Evolutionary conservation across 2,888 invertebrate genomes (phyloP).

Genomic region (Andrena trimmerana): DNA sequence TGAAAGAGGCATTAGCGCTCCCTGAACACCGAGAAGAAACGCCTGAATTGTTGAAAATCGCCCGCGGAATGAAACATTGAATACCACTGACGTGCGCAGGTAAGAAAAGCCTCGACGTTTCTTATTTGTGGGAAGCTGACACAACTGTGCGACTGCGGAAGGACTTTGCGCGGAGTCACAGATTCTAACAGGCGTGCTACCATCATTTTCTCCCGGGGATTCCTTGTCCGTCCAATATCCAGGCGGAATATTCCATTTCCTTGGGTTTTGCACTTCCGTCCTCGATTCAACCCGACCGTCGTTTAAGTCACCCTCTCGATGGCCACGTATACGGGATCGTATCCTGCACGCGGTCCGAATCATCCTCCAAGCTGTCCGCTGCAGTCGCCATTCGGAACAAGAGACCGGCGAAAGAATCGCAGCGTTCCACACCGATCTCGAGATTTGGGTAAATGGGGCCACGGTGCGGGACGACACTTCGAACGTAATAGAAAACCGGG

Average conservation of each 20-base stretch:
- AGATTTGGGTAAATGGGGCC: slow-evolving; percentile 2
- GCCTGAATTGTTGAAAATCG: no score
- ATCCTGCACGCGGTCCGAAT: slow-evolving; percentile 55
- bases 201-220: slow-evolving; percentile 58
- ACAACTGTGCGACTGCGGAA: slow-evolving; percentile 9
- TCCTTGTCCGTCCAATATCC: slow-evolving; percentile 67
- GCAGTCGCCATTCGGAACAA: slow-evolving; percentile 34
- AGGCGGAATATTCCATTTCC: slow-evolving; percentile 66
- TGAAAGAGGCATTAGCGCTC: no score
- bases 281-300: slow-evolving; percentile 33
- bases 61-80: no score
- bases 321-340: slow-evolving; percentile 53
- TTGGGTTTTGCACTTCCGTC: slow-evolving; percentile 40
- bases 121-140: slow-evolving; percentile 14
- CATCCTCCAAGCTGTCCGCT: slow-evolving; percentile 43
- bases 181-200: slow-evolving; percentile 45
- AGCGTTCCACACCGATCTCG: neutral
- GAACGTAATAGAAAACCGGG: slow-evolving; percentile 11
- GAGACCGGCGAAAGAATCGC: slow-evolving; percentile 38
- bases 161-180: slow-evolving; percentile 19
- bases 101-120: neutral
- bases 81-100: no score
- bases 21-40: no score
- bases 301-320: slow-evolving; percentile 45
- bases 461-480: slow-evolving; percentile 19